phyloP scores from a whole-genome alignment of 2,888 invertebrate species.

The Blastobasis lacticolella region DNA sequence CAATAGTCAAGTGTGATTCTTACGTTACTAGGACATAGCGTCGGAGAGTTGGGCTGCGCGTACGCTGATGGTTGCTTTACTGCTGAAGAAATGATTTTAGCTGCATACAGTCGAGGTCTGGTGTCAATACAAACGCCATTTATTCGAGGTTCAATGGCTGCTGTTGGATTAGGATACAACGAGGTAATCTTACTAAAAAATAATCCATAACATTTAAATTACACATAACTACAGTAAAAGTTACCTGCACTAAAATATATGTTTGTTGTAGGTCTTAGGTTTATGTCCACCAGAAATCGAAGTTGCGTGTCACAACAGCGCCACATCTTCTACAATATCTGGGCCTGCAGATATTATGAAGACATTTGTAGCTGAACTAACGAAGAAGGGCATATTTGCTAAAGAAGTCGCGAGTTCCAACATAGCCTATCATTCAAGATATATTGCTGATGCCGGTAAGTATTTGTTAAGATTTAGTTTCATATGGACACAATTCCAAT shows the following conservation, averaged over 20 bases:
- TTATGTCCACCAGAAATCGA: slow-evolving; percentile 76
- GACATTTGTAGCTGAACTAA: slow-evolving; percentile 66
- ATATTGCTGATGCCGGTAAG: slow-evolving; percentile 77
- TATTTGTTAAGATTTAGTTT: background rate
- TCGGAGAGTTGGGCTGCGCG: slow-evolving; percentile 87
- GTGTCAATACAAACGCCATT: slow-evolving; percentile 77
- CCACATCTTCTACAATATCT: slow-evolving; percentile 84
- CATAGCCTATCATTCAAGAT: slow-evolving; percentile 90
- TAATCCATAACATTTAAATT: too few relatives aligned
- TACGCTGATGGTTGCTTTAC: slow-evolving; percentile 79
- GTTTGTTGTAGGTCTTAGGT: too few relatives aligned
- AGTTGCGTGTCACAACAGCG: slow-evolving; percentile 86
- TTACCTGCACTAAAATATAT: too few relatives aligned
- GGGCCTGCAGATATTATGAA: slow-evolving; percentile 79
- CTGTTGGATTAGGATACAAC: slow-evolving; percentile 79
- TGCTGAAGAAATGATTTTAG: slow-evolving; percentile 84
- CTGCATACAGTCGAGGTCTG: slow-evolving; percentile 84
- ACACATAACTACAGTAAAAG: too few relatives aligned
- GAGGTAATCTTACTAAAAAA: slow-evolving; percentile 32
- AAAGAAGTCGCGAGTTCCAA: slow-evolving; percentile 76
- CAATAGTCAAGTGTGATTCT: too few relatives aligned
- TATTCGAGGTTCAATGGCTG: slow-evolving; percentile 88
- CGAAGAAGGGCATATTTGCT: slow-evolving; percentile 38
- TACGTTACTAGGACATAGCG: slow-evolving; percentile 46
- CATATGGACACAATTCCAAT: too few relatives aligned